Percentiles rank a stretch among this genome's conserved stretches.
phyloP scores from a whole-genome alignment of 2,888 invertebrate genomes.

The Eupithecia exiguata region DNA sequence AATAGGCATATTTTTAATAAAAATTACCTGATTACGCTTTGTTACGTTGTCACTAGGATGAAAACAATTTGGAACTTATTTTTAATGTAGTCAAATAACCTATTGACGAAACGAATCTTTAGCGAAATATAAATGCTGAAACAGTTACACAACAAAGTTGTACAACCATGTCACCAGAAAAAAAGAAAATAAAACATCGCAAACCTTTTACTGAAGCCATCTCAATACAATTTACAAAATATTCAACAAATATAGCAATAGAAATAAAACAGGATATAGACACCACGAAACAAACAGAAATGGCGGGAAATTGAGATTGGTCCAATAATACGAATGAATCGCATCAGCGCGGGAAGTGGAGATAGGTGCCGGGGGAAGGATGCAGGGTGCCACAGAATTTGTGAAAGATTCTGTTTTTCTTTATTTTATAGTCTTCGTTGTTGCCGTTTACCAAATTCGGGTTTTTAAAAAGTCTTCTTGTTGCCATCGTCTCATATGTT shows the following conservation, averaged over 20 bases:
- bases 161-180: background rate
- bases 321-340: slow-evolving; percentile 56
- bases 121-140: background rate
- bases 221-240: background rate
- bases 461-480: background rate
- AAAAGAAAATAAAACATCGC: background rate
- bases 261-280: slow-evolving; percentile 22
- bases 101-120: background rate
- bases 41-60: no score
- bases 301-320: slow-evolving; percentile 51
- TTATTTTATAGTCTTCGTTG: background rate
- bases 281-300: slow-evolving; percentile 38
- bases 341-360: slow-evolving; percentile 54
- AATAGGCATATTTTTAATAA: no score
- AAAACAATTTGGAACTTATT: no score
- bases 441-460: background rate
- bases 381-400: background rate
- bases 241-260: slow-evolving; percentile 16
- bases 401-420: background rate
- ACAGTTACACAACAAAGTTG: no score
- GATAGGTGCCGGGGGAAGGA: slow-evolving; percentile 48
- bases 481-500: background rate
- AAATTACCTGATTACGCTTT: no score
- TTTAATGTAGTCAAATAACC: no score
- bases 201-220: background rate